Base-by-base conservation (phyloP, 2,888 invertebrate species). In the Corbicula japonica region DNA sequence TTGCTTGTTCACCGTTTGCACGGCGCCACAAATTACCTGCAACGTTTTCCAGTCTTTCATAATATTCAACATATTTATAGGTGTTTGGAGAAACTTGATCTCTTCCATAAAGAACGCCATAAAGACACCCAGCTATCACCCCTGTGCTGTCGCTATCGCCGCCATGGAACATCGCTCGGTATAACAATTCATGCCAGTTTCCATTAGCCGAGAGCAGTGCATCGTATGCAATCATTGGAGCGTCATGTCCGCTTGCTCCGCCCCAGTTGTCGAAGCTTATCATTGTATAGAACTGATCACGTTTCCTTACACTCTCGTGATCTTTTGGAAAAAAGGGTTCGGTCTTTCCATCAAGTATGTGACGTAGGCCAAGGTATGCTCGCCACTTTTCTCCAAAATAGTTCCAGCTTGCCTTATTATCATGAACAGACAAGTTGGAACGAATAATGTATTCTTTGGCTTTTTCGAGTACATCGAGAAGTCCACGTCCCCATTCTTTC, bases 101-200 rank as follows among this genome's bases (percentile, higher is more conserved):
- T 63, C 88, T 89, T 15, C 92, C 93, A 81, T 89, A 88, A 66
- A 90, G 73, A 15, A 91, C 91, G 1, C 93, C 93, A 83, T 87
- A 93, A 70, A 91, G 91, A 48, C 89, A 88, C 12, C 85, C 92
- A 23, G 93, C 93, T 26, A 93, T 93, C 10, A 87, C 87, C 0
- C 92, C 93, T 5, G 93, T 93, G 61, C 91, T 91, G 84, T 93
- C 93, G 82, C 88, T 92, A 82, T 93, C 93, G 0, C 93, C 93
- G 5, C 88, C 86, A 80, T 93, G 93, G 46, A 93, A 89, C 86
- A 92, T 89, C 1, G 88, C 88, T 48, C 90, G 83, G 58, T 85
- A 85, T 62, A 90, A 91, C 6, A 93, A 79, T 66, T 93, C 90
- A 30, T 81, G 56, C 93, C 93, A 93, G 48, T 85, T 80, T n/a